phyloP scores from a whole-genome alignment of 2,113 vertebrate genomes.

The Clarias magur region DNA sequence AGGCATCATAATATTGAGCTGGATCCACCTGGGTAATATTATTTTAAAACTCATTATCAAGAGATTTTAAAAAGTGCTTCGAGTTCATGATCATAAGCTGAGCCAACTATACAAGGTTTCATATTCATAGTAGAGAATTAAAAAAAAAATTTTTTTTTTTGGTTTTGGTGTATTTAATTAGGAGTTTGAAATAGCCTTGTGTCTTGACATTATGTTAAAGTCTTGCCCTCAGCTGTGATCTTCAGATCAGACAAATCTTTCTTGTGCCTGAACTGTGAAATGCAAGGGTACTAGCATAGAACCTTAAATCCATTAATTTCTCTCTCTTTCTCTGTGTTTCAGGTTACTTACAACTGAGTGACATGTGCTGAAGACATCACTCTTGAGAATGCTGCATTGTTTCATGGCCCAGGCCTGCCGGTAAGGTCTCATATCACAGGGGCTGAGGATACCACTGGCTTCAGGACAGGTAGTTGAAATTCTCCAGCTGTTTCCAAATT shows the following conservation, averaged over 20 bases:
- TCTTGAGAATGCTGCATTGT: conserved; percentile 80
- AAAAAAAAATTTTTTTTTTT: background rate
- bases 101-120: background rate
- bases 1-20: conserved; percentile 80
- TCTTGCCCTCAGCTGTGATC: background rate
- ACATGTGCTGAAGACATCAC: conserved; percentile 71
- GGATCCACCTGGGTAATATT: conserved; percentile 78
- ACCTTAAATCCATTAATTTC: background rate
- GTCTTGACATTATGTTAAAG: background rate
- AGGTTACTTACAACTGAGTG: conserved; percentile 73
- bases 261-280: background rate
- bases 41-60: background rate
- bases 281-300: background rate
- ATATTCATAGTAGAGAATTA: background rate
- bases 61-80: background rate
- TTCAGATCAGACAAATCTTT: background rate
- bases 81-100: background rate
- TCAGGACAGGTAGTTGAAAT: conserved; percentile 74
- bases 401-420: conserved; percentile 79
- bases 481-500: conserved; percentile 90
- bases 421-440: conserved; percentile 77
- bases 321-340: background rate
- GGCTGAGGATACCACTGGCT: conserved; percentile 57
- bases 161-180: background rate
- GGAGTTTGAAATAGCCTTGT: background rate